A percentile compares a stretch with the other conserved stretches of the same genome.
phyloP scores from a whole-genome alignment of 2,888 invertebrate genomes.

The Pachycephus smyrnensis region DNA sequence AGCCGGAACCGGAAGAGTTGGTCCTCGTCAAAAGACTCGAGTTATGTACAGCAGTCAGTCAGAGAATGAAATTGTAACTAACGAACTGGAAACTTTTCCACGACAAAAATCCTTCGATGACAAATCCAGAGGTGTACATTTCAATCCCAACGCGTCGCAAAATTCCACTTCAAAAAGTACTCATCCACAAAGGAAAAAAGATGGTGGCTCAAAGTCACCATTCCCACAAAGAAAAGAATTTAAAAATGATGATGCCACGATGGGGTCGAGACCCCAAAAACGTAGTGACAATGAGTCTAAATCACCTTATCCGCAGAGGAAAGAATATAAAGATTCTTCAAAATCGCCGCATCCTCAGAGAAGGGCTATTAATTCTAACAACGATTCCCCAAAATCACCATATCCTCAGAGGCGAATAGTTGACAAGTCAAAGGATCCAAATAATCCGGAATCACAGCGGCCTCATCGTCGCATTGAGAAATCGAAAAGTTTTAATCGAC shows the following conservation, averaged over 20 bases:
- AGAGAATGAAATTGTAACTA: constrained; percentile 43
- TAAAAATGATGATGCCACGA: constrained; percentile 12
- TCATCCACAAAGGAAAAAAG: constrained; percentile 43
- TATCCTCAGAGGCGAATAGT: constrained; percentile 20
- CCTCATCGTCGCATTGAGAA: not conserved
- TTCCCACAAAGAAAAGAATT: constrained; percentile 15
- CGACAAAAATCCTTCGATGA: constrained; percentile 55
- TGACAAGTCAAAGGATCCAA: constrained; percentile 7
- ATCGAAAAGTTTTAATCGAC: not conserved
- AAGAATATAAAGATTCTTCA: constrained; percentile 33
- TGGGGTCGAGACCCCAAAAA: not conserved
- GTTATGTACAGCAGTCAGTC: constrained; percentile 58
- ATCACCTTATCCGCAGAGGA: constrained; percentile 31
- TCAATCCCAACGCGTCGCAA: constrained; percentile 37
- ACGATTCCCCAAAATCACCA: constrained; percentile 25
- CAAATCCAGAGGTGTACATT: constrained; percentile 36
- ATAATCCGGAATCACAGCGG: constrained; percentile 2
- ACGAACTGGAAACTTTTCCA: constrained; percentile 38
- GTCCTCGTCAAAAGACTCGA: constrained; percentile 62
- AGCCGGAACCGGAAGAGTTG: constrained; percentile 66
- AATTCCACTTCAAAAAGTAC: constrained; percentile 42
- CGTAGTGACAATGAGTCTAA: constrained; percentile 17
- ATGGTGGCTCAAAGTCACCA: constrained; percentile 40
- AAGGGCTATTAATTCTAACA: constrained; percentile 26
- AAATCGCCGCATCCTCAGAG: constrained; percentile 40